A percentile compares a stretch with the other conserved stretches of the same genome.
phyloP scores from a whole-genome alignment of 2,113 vertebrate genomes.

The Tricholaema leucomelas region DNA sequence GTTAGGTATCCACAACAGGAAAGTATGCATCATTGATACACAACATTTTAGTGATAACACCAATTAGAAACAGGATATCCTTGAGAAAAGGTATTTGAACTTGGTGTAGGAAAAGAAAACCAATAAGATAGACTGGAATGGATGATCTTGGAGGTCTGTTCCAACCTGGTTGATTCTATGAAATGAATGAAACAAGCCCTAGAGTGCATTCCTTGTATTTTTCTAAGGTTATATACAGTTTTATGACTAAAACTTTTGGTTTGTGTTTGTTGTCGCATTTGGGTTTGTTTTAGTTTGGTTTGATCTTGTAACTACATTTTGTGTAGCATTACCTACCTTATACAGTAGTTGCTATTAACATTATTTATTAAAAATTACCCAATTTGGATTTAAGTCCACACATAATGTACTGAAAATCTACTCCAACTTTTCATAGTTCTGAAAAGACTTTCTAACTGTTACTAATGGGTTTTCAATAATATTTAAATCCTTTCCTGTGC shows the following conservation, averaged over 20 bases:
- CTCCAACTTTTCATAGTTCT: background rate
- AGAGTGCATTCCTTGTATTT: background rate
- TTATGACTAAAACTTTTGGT: background rate
- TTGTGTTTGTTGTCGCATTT: background rate
- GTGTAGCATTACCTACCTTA: background rate
- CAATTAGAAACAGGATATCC: background rate
- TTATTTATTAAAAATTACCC: background rate
- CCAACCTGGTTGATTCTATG: no score
- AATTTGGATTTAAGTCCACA: background rate
- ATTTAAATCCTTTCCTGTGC: slow-evolving; percentile 48
- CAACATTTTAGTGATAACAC: background rate
- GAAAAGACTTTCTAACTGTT: slow-evolving; percentile 18
- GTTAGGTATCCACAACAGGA: background rate
- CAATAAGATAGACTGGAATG: no score
- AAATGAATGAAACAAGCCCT: background rate
- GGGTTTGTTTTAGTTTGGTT: background rate
- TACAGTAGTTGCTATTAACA: background rate
- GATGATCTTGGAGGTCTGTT: no score
- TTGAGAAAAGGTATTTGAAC: background rate
- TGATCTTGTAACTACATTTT: background rate
- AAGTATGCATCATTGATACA: background rate
- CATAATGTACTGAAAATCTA: background rate
- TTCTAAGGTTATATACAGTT: background rate
- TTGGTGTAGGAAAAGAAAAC: background rate
- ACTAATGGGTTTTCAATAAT: slow-evolving; percentile 54